Conservation (phyloP, 2,113 vertebrate species). For the Malurus elegans region DNA sequence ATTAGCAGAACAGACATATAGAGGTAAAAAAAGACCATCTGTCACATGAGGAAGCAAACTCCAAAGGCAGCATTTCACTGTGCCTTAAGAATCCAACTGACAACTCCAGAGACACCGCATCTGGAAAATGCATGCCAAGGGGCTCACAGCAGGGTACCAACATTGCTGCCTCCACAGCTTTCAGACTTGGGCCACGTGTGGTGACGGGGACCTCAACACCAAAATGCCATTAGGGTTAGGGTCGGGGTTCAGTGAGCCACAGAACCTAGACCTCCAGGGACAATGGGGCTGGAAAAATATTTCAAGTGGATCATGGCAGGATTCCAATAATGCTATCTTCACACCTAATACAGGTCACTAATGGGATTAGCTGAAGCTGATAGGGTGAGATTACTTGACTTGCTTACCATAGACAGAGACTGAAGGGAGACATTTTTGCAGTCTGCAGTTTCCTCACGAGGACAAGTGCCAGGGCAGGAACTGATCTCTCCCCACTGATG, state of each 20-base stretch:
- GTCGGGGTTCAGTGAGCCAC: not conserved
- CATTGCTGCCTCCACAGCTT: not conserved
- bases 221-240: not conserved
- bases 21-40: slow-evolving; percentile 74
- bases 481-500: not conserved
- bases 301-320: not conserved
- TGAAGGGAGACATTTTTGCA: not conserved
- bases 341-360: not conserved
- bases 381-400: not conserved
- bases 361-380: not conserved
- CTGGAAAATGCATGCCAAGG: not conserved
- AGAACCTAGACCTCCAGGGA: not conserved
- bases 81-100: slow-evolving; percentile 29
- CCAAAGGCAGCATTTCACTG: slow-evolving; percentile 4
- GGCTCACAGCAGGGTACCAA: not conserved
- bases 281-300: not conserved
- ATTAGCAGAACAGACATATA: slow-evolving; percentile 72
- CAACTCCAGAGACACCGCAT: not conserved
- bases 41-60: slow-evolving; percentile 38
- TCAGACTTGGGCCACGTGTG: fast-evolving
- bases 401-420: not conserved
- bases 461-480: not conserved
- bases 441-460: not conserved
- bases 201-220: not conserved
- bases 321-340: not conserved